Evolutionary conservation across 2,113 vertebrate species (phyloP).

Genomic region (Tetrao urogallus): DNA sequence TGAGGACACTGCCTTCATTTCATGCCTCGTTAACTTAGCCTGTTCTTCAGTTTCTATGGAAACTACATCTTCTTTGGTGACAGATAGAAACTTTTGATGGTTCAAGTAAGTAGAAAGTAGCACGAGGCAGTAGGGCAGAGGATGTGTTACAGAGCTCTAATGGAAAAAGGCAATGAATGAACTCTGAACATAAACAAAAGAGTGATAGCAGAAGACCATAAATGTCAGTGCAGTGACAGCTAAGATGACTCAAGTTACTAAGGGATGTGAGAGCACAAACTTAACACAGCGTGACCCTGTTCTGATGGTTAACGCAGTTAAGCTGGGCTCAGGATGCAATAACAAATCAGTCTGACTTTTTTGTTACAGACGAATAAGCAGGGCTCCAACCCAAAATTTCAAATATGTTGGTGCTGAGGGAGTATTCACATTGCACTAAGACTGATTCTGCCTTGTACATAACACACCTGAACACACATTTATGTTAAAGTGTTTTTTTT

Average conservation of each 20-base stretch:
- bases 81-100: constrained; percentile 32
- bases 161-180: constrained; percentile 26
- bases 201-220: constrained; percentile 7
- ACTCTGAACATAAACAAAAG: constrained; percentile 47
- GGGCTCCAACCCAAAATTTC: not conserved
- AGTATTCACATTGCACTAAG: not conserved
- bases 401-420: not conserved
- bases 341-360: constrained; percentile 45
- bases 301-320: constrained; percentile 57
- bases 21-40: constrained; percentile 37
- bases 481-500: not conserved
- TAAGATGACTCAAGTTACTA: constrained; percentile 39
- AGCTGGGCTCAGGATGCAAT: constrained; percentile 12
- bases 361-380: constrained; percentile 37
- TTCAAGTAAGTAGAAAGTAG: not conserved
- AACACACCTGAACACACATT: not conserved
- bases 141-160: not conserved
- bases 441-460: not conserved
- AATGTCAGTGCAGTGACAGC: constrained; percentile 28
- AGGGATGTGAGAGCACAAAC: constrained; percentile 38
- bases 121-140: constrained; percentile 9
- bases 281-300: constrained; percentile 29
- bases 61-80: constrained; percentile 26
- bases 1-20: constrained; percentile 62
- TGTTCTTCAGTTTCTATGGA: constrained; percentile 59